A percentile compares a stretch with the other conserved stretches of the same genome.
phyloP scores from a whole-genome alignment of 1,140 invertebrate species.

The Arion vulgaris region DNA sequence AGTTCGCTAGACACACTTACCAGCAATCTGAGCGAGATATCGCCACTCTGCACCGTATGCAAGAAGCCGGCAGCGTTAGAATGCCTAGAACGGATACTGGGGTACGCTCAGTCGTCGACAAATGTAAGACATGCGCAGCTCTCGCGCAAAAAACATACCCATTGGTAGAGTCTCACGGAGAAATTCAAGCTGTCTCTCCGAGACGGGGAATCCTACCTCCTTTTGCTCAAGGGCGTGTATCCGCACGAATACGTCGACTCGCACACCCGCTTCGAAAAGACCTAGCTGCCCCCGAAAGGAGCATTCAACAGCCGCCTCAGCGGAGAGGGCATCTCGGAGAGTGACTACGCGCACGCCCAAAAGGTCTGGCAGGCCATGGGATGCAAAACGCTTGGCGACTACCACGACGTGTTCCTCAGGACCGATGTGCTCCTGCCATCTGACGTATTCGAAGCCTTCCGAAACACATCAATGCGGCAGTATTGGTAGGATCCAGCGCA shows the following conservation, averaged over 20 bases:
- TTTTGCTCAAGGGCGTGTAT: slow-evolving; percentile 56
- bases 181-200: too few species aligned
- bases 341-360: slow-evolving; percentile 1
- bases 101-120: too few species aligned
- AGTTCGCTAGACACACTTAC: too few species aligned
- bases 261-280: slow-evolving; percentile 54
- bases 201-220: too few species aligned
- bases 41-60: too few species aligned
- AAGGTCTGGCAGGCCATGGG: background rate
- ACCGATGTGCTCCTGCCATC: background rate
- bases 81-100: too few species aligned
- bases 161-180: too few species aligned
- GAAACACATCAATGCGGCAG: background rate
- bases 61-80: too few species aligned
- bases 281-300: slow-evolving; percentile 50
- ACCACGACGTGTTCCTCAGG: background rate
- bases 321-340: background rate
- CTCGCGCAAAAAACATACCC: too few species aligned
- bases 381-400: background rate
- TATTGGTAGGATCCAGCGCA: background rate
- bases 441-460: background rate
- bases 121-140: too few species aligned
- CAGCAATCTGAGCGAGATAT: too few species aligned
- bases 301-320: slow-evolving; percentile 51
- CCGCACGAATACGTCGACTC: slow-evolving; percentile 62